Base-by-base conservation (phyloP, 2,888 invertebrate genomes). In the Norana najaformis region DNA sequence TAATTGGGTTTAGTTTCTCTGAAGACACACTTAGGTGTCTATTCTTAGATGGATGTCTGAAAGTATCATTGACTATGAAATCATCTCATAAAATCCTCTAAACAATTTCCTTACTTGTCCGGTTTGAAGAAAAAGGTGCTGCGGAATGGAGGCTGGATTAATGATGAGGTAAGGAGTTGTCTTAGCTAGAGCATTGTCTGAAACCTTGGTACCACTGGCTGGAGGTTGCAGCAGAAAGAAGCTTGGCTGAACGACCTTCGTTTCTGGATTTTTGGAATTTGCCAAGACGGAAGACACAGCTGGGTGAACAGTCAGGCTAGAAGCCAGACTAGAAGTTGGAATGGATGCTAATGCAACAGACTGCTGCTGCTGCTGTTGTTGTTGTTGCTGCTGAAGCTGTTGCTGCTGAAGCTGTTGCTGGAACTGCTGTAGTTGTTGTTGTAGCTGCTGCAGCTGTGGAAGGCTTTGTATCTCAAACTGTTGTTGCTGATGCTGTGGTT, bases 151-250 rank as follows among this genome's bases (percentile, higher is more conserved):
- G 37, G 13, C 35, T 35, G 85, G 85, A n/a, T 85, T 85, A 23
- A 85, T 85, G 37, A 85, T 85, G 85, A 85, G 6, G 36, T 36
- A 37, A 0, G 85, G 36, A 85, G 85, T 85, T 6, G 85, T 14
- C 85, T 85, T 85, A 6, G 36, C 37, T 2, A 85, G 37, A 36
- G 85, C 85, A 85, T 36, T 35, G 85, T 85, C 85, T 30, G 36
- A 35, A 16, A 37, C 35, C 37, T 85, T 85, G 23, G 34, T 36
- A 36, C 85, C 85, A 36, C 36, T 6, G 37, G 85, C 1, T 23
- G 85, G 36, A 36, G 85, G 34, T 35, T 85, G 85, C 85, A 85
- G 36, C 85, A 85, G n/a, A 30, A 85, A 35, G 85, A 85, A 85
- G 37, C 85, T 85, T 16, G 85, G 85, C 85, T 85, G 85, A 5